Percentiles rank a stretch among this genome's conserved stretches.
Evolutionary conservation across 2,888 invertebrate genomes (phyloP).

Genomic region (Limnephilus rhombicus): DNA sequence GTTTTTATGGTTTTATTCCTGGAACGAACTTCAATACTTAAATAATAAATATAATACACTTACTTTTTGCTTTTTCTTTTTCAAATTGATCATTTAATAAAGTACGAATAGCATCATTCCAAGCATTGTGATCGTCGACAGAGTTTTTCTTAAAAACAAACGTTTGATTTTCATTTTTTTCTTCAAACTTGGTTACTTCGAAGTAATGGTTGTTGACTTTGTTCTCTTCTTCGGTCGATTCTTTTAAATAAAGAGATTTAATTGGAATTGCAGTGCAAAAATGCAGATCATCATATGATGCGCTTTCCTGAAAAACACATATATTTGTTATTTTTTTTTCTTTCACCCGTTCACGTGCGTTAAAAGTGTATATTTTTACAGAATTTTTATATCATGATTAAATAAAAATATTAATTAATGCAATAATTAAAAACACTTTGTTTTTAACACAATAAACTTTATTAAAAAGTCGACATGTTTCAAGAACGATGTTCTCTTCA

Average conservation of each 20-base stretch:
- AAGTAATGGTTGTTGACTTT: not conserved
- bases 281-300: not conserved
- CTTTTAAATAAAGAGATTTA: not conserved
- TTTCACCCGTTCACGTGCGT: no score
- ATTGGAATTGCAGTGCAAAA: not conserved
- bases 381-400: no score
- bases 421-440: no score
- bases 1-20: no score
- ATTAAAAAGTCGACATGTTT: no score
- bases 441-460: no score
- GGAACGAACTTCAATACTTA: no score
- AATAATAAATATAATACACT: not conserved
- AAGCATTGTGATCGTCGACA: not conserved
- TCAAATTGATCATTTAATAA: not conserved
- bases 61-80: not conserved
- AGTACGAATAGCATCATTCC: not conserved
- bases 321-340: not conserved
- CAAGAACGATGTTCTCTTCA: no score
- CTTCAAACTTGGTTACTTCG: not conserved
- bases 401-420: no score
- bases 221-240: not conserved
- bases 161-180: not conserved
- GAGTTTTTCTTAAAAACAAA: not conserved
- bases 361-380: no score
- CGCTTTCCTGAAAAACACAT: not conserved